phyloP scores from a whole-genome alignment of 2,888 invertebrate species.

The Seladonia tumulorum region DNA sequence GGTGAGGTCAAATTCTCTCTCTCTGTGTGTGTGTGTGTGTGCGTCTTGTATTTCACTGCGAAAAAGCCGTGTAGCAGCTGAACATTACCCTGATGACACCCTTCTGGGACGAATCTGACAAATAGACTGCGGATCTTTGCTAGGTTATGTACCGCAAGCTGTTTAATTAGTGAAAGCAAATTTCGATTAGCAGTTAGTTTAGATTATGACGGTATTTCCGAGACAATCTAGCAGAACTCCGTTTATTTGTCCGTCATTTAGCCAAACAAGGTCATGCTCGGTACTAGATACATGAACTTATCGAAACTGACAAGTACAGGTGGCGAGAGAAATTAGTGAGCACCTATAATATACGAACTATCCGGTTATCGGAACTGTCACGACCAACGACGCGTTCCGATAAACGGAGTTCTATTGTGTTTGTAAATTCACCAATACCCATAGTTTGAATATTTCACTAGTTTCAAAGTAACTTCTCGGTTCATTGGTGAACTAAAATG shows the following conservation, averaged over 20 bases:
- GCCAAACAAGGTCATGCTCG: background rate
- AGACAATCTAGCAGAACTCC: background rate
- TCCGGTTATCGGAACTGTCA: background rate
- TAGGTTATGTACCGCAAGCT: background rate
- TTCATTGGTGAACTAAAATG: background rate
- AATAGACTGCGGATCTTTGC: too few relatives aligned
- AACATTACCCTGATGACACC: background rate
- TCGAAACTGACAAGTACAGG: background rate
- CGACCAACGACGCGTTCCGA: background rate
- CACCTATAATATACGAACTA: background rate
- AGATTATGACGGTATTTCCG: background rate
- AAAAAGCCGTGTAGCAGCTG: background rate
- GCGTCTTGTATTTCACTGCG: background rate
- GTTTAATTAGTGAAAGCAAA: background rate
- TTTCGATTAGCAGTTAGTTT: background rate
- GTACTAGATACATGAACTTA: background rate
- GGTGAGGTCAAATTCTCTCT: slow-evolving; percentile 49
- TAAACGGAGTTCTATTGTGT: background rate
- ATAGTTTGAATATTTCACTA: background rate
- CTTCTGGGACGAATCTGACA: background rate
- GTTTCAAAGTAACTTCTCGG: background rate
- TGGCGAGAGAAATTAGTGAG: background rate
- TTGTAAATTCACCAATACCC: background rate
- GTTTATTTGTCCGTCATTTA: background rate
- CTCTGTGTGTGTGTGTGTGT: too few relatives aligned